phyloP scores from a whole-genome alignment of 2,888 invertebrate species.

The Julus scanicus region DNA sequence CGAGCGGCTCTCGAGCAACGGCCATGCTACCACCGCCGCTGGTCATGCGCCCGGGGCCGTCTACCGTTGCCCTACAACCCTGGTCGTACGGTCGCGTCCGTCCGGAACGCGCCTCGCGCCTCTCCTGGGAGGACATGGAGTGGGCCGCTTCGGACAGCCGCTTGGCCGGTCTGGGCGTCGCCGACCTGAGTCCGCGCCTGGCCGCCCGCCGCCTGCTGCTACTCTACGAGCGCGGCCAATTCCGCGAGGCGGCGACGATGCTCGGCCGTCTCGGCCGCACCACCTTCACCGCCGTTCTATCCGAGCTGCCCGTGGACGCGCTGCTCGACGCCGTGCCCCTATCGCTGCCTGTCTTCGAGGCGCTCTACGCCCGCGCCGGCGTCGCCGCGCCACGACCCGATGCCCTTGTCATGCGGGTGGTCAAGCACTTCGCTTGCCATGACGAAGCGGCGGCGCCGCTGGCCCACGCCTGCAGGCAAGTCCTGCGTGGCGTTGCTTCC shows the following conservation, averaged over 20 bases:
- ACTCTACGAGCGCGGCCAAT: conserved; percentile 87
- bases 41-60: background rate
- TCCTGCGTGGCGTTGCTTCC: conserved; percentile 68
- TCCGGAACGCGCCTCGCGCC: conserved; percentile 59
- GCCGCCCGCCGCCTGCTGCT: conserved; percentile 75
- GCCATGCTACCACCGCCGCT: conserved; percentile 41
- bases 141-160: conserved; percentile 60
- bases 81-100: conserved; percentile 32
- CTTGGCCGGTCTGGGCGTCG: conserved; percentile 62
- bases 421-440: conserved; percentile 75
- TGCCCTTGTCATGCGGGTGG: conserved; percentile 85
- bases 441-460: conserved; percentile 61
- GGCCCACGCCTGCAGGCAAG: conserved; percentile 65
- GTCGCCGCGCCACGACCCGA: conserved; percentile 73
- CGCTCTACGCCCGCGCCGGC: conserved; percentile 74
- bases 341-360: conserved; percentile 86
- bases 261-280: conserved; percentile 82
- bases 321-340: conserved; percentile 90
- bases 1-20: background rate
- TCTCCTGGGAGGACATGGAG: conserved; percentile 62
- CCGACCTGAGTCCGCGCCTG: conserved; percentile 68
- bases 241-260: conserved; percentile 88
- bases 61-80: background rate
- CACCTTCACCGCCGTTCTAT: conserved; percentile 75
- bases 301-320: conserved; percentile 85